A percentile compares a stretch with the other conserved stretches of the same genome.
Evolutionary conservation across 1,140 invertebrate genomes (phyloP).

Genomic region (Kradibia gibbosae): DNA sequence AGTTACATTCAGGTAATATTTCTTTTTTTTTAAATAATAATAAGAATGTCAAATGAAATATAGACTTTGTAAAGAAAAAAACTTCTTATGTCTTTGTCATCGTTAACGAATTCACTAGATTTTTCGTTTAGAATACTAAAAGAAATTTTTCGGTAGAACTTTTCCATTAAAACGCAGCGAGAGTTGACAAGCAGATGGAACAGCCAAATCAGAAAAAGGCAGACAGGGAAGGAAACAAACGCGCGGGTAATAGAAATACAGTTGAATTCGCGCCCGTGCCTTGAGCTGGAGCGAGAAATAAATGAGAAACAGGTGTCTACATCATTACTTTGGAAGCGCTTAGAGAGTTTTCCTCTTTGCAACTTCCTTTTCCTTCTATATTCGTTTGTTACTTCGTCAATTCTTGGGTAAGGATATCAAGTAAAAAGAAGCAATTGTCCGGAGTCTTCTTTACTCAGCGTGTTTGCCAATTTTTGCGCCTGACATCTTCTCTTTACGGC

Average conservation of each 20-base stretch:
- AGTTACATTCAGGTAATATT: too few species aligned
- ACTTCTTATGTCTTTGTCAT: conserved; percentile 15
- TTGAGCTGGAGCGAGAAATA: conserved; percentile 40
- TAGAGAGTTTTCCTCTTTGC: conserved; percentile 36
- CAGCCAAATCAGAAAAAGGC: conserved; percentile 17
- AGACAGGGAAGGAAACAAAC: conserved; percentile 19
- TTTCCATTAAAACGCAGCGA: conserved; percentile 27
- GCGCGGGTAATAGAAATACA: conserved; percentile 42
- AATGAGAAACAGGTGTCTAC: conserved; percentile 52
- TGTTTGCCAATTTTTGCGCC: conserved; percentile 46
- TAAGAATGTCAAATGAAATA: background rate
- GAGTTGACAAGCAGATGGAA: conserved; percentile 12
- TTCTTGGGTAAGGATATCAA: conserved; percentile 9
- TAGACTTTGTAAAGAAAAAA: conserved; percentile 2
- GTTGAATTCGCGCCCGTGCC: conserved; percentile 25
- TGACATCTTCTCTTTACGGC: conserved; percentile 26
- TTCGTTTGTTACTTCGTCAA: conserved; percentile 6
- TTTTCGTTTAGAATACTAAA: background rate
- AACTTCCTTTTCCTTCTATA: background rate
- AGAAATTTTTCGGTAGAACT: conserved; percentile 39
- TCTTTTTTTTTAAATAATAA: too few species aligned
- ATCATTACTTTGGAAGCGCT: conserved; percentile 49
- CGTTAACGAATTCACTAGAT: conserved; percentile 27
- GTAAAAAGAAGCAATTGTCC: conserved; percentile 39
- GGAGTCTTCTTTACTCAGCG: conserved; percentile 22